These are phyloP conservation scores for Cebus imitator DNA, from an alignment of 2,113 vertebrate species.

Conservation along the genomic window DNA sequence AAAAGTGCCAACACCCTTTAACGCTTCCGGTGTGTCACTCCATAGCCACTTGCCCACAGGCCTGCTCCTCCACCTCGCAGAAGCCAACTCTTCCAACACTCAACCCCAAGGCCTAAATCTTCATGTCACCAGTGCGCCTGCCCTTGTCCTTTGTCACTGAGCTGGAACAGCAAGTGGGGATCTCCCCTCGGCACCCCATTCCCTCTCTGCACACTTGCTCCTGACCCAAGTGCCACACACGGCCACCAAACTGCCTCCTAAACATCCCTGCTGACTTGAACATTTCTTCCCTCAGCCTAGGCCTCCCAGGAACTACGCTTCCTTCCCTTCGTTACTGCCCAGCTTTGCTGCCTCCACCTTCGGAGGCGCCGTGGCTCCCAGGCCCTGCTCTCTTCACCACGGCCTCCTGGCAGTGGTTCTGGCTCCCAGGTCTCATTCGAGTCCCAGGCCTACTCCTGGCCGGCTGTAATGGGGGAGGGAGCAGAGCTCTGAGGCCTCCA, in stretches of 20 bases:
- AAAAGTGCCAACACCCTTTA: neutral
- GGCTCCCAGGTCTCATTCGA: neutral
- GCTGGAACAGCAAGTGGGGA: neutral
- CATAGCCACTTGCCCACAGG: too few species aligned
- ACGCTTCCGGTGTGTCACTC: neutral
- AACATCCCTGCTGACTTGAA: neutral
- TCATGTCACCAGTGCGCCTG: fast-evolving
- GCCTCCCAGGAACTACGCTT: neutral
- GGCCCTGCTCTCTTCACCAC: neutral
- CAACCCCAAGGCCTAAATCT: neutral
- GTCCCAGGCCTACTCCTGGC: neutral
- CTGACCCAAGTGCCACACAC: neutral
- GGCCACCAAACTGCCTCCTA: neutral
- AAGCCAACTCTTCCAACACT: neutral
- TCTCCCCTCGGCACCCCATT: neutral
- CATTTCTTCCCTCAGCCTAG: neutral
- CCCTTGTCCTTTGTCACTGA: neutral
- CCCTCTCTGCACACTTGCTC: neutral
- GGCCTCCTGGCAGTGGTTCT: neutral
- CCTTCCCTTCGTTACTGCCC: neutral
- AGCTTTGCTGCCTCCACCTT: neutral
- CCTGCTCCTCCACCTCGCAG: neutral
- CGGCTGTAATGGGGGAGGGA: neutral
- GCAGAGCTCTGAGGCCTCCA: neutral
- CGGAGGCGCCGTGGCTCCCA: neutral